Base-by-base conservation (phyloP, 2,888 invertebrate species). In the Drosophila anomelani region DNA sequence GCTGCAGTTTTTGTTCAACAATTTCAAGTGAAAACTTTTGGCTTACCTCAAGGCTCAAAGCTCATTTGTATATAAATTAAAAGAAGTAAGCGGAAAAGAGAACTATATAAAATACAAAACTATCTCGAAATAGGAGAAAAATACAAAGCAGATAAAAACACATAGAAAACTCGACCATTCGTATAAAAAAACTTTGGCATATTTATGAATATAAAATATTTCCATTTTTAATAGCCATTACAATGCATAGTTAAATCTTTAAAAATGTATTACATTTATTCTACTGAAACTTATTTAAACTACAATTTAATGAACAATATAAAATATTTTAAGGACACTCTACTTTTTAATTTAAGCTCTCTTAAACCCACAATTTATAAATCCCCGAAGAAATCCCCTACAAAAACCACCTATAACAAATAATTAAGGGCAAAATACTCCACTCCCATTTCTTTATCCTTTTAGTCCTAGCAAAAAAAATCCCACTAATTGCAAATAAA, bases 401-500 rank as follows among this genome's bases (percentile, higher is more conserved):
- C 39, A 29, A 13, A 10, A 17, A n/a, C 3, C n/a, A 23, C 5
- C 6, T 10, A 43, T 38, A 47, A 36, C 20, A 60, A 43, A 43
- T 44, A 34, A 29, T 59, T 20, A 32, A 46, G 32, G 17, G 34
- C 34, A 53, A 34, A 26, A 44, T 17, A 46, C 61, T 23, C 51
- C 20, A 38, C 23, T 4, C 34, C 34, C 67, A 49, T 43, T 55
- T 29, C 26, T 34, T 20, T 13, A 69, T 56, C 29, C 69, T 23
- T 49, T 49, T n/a, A 17, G 29, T n/a, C 38, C 51, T 54, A 53
- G 51, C 51, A 53, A 60, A 57, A 41, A 34, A 34, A 70, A 71
- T 66, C 68, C 60, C 47, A 76, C 89, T 88, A 86, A 86, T 86
- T 86, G 85, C 85, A 86, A 88, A 88, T 86, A 88, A 88, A 86